These are phyloP conservation scores for Escarpia spicata DNA, from an alignment of 2,888 invertebrate genomes.

Conservation along the genomic window DNA sequence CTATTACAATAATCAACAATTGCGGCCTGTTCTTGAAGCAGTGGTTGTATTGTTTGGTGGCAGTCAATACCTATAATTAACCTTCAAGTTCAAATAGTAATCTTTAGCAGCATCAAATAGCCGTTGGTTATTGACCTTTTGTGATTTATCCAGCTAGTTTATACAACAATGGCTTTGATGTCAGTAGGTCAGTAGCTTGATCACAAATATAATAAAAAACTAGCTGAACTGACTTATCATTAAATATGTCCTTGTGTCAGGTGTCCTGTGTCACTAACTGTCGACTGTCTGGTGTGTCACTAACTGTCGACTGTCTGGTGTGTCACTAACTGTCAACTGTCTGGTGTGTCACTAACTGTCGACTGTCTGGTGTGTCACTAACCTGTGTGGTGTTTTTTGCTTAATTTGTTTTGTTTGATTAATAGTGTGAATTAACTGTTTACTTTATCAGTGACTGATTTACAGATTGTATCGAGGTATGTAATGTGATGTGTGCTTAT, in stretches of 20 bases:
- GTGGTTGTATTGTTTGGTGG: too few species aligned
- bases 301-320: not conserved
- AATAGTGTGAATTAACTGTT: not conserved
- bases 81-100: too few species aligned
- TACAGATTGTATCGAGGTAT: not conserved
- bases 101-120: too few species aligned
- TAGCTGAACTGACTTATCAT: not conserved
- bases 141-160: too few species aligned
- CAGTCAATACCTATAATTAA: too few species aligned
- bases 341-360: not conserved
- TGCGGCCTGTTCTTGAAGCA: too few species aligned
- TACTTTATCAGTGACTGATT: not conserved
- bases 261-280: not conserved
- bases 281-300: not conserved
- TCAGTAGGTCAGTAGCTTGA: not conserved
- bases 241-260: not conserved
- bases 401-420: not conserved
- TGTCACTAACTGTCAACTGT: not conserved
- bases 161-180: too few species aligned
- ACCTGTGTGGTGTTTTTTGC: not conserved
- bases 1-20: too few species aligned
- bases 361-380: not conserved
- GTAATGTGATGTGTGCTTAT: not conserved
- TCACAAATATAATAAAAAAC: too few species aligned
- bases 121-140: too few species aligned